Evolutionary conservation across 2,797 vertebrate genomes (phyloP).

Genomic region (Mastacembelus armatus): DNA sequence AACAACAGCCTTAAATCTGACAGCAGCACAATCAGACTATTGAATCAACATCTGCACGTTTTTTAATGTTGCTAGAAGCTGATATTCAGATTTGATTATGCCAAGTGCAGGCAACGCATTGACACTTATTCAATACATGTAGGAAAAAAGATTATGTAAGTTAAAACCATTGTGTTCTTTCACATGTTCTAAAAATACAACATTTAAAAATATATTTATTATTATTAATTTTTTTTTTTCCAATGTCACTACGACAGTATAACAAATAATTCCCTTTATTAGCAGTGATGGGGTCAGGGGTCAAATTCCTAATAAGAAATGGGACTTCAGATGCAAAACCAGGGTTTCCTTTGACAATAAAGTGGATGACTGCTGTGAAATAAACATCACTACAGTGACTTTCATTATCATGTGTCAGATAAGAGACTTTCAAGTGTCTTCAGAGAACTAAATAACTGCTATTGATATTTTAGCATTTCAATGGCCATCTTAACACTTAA

Average conservation of each 20-base stretch:
- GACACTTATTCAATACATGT: constrained; percentile 1
- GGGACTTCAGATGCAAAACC: constrained; percentile 53
- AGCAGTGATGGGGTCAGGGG: no score
- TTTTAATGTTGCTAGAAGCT: constrained; percentile 23
- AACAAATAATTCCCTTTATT: no score
- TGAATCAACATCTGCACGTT: constrained; percentile 43
- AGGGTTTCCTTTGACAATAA: constrained; percentile 67
- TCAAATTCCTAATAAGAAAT: constrained; percentile 39
- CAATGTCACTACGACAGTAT: not conserved
- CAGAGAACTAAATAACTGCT: constrained; percentile 85
- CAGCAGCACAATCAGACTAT: constrained; percentile 64
- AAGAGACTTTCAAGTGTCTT: constrained; percentile 87
- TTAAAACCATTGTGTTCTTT: no score
- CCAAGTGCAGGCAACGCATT: constrained; percentile 10
- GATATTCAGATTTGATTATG: constrained; percentile 48
- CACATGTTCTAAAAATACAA: no score
- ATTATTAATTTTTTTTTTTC: no score
- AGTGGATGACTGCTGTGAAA: constrained; percentile 80
- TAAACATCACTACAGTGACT: constrained; percentile 81
- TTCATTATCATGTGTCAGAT: constrained; percentile 84
- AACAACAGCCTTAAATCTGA: constrained; percentile 79
- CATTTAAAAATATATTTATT: no score
- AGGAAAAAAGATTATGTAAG: no score
- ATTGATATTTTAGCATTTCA: constrained; percentile 85
- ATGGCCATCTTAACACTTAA: constrained; percentile 84